Base-by-base conservation (phyloP, 1,140 invertebrate genomes). In the Coenobita brevimanus region DNA sequence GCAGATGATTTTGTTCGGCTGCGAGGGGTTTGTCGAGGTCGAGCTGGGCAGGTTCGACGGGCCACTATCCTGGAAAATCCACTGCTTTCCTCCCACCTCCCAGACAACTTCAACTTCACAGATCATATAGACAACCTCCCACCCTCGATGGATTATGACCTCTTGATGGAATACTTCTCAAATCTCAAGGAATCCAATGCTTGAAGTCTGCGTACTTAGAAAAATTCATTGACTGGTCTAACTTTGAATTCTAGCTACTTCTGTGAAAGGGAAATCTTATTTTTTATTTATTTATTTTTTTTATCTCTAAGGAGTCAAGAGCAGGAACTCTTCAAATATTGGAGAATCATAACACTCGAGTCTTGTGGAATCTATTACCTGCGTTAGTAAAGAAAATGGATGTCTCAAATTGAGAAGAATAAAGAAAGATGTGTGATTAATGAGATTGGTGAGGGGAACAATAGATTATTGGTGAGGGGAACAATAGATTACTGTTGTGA, bases 161-260 rank as follows among this genome's bases (percentile, higher is more conserved):
- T 98, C 94, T 97, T 99, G 92, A 97, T 98, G 96, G 96, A 98
- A 91, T 98, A 99, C 93, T 98, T 99, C 94, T 97, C 98, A 93
- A 98, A 98, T 94, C 94, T 99, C 91, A 99, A 99, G 94, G 98
- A 96, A 93, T 95, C 95, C 2, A 95, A 94, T 91, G 94, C 94
- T 85, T 94, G 91, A 93, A 80, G 64, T 62, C 46, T 82, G 17
- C 21, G 41, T 13, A 27, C 46, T 10, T 38, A 50, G 46, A 50
- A 17, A 17, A 50, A 50, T 50, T 50, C 46, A 50, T 50, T 50
- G 46, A 50, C 46, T 50, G 46, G 60, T 36, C 30, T 33, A 21
- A n/a, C 17, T 67, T 33, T 60, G 50, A 71, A 38, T 17, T 71
- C 27, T 30, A 71, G 33, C 27, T n/a, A n/a, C n/a, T n/a, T n/a